These are phyloP conservation scores for Drosophila eohydei DNA, from an alignment of 2,888 invertebrate species.

Conservation along the genomic window DNA sequence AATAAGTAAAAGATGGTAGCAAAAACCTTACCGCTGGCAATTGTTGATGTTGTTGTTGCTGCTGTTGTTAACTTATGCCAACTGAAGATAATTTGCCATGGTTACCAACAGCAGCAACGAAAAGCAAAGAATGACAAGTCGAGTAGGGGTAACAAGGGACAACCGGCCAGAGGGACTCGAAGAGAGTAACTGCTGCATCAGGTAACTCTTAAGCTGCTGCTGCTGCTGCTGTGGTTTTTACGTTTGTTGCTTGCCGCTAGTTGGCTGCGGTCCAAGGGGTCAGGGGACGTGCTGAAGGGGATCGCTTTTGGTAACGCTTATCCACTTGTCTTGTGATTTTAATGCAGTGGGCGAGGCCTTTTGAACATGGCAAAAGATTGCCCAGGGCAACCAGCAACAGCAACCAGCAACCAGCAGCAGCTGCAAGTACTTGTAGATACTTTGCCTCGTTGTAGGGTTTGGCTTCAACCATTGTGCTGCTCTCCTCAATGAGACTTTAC, in stretches of 20 bases:
- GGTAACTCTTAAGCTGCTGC: conserved; percentile 76
- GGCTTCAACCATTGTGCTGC: conserved; percentile 36
- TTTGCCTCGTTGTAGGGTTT: conserved; percentile 58
- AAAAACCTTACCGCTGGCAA: conserved; percentile 40
- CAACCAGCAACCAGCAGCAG: conserved; percentile 56
- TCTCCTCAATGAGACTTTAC: conserved; percentile 13
- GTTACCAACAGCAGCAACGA: conserved; percentile 67
- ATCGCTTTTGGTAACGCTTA: conserved; percentile 74
- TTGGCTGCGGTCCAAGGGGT: conserved; percentile 31
- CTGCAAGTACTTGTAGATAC: conserved; percentile 58
- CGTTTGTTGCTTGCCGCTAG: conserved; percentile 70
- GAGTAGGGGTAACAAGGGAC: conserved; percentile 14
- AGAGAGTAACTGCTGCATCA: conserved; percentile 52
- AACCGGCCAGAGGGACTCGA: neutral
- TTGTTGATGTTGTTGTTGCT: conserved; percentile 37
- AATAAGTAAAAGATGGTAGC: conserved; percentile 46
- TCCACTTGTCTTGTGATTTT: conserved; percentile 80
- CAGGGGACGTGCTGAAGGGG: conserved; percentile 1
- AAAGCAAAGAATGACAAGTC: conserved; percentile 55
- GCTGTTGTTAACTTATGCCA: conserved; percentile 77
- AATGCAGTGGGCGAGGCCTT: conserved; percentile 71
- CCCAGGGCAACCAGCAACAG: conserved; percentile 67
- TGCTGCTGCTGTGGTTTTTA: conserved; percentile 65
- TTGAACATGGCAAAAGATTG: conserved; percentile 71
- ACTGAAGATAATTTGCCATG: conserved; percentile 78